phyloP scores from a whole-genome alignment of 1,140 invertebrate species.

The Holcopasites calliopsidis region DNA sequence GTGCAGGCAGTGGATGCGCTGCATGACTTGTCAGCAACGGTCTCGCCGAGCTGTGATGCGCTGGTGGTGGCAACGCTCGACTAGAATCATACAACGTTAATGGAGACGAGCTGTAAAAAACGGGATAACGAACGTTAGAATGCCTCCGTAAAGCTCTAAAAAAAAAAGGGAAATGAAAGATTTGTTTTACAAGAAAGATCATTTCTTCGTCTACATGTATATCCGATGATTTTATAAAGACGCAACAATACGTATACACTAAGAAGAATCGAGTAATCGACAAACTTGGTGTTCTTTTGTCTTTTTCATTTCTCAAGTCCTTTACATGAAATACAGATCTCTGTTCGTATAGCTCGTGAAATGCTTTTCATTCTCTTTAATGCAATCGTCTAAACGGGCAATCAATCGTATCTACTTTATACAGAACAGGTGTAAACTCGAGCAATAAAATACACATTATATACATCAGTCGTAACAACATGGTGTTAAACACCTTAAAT shows the following conservation, averaged over 20 bases:
- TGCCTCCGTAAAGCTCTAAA: conserved; percentile 56
- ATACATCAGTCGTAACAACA: not conserved
- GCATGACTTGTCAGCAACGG: conserved; percentile 87
- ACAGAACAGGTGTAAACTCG: not conserved
- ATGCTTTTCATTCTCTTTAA: not conserved
- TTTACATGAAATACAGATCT: conserved; percentile 7
- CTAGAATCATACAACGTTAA: conserved; percentile 82
- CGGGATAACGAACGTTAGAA: conserved; percentile 70
- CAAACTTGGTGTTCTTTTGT: not conserved
- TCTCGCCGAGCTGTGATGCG: conserved; percentile 90
- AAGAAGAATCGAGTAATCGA: conserved; percentile 7
- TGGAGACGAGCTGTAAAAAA: conserved; percentile 79
- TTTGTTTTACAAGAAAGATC: conserved; percentile 26
- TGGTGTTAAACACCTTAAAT: not conserved
- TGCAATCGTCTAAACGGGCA: not conserved
- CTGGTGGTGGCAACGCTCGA: conserved; percentile 89
- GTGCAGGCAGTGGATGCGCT: conserved; percentile 90
- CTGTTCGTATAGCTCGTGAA: not conserved
- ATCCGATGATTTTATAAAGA: not conserved
- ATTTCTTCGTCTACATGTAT: conserved; percentile 21
- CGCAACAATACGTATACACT: conserved; percentile 2
- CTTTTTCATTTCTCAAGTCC: not conserved
- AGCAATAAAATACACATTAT: not conserved
- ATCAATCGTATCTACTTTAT: conserved; percentile 2
- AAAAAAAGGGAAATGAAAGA: conserved; percentile 50